phyloP scores from a whole-genome alignment of 2,888 invertebrate genomes.

The Drosophila incognita region DNA sequence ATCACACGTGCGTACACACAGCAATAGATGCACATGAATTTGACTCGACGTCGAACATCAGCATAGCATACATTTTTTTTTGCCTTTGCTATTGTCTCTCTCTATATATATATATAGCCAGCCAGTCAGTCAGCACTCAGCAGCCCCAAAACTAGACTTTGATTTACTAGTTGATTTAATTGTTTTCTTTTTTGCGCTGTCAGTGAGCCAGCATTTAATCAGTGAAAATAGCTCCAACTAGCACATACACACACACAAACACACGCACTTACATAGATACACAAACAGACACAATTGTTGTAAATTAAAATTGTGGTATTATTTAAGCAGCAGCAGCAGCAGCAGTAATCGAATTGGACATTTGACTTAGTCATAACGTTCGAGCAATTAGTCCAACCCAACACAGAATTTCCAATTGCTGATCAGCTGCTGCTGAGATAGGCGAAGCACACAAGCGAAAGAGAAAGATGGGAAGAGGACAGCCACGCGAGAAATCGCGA shows the following conservation, averaged over 20 bases:
- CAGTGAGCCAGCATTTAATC: constrained; percentile 20
- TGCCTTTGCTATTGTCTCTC: constrained; percentile 21
- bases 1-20: constrained; percentile 2
- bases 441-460: background rate
- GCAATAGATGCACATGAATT: constrained; percentile 5
- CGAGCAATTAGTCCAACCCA: constrained; percentile 66
- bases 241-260: constrained; percentile 16
- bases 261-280: background rate
- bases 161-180: constrained; percentile 47
- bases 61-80: constrained; percentile 13
- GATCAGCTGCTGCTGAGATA: constrained; percentile 27
- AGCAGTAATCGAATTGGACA: constrained; percentile 59
- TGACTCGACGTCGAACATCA: constrained; percentile 4
- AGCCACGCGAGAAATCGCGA: constrained; percentile 1
- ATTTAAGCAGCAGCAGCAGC: constrained; percentile 21
- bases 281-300: background rate
- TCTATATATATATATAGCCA: constrained; percentile 42
- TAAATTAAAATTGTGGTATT: constrained; percentile 23
- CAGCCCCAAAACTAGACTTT: constrained; percentile 58
- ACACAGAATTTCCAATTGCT: constrained; percentile 41
- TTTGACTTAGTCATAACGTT: constrained; percentile 73
- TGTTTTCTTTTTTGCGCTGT: constrained; percentile 27
- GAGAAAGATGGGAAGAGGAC: background rate
- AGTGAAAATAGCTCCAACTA: constrained; percentile 15
- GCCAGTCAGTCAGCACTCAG: constrained; percentile 28